A percentile compares a stretch with the other conserved stretches of the same genome.
These are phyloP conservation scores for Bergia puertoricense DNA, from an alignment of 92 coral and sea anemone species.

Conservation along the genomic window DNA sequence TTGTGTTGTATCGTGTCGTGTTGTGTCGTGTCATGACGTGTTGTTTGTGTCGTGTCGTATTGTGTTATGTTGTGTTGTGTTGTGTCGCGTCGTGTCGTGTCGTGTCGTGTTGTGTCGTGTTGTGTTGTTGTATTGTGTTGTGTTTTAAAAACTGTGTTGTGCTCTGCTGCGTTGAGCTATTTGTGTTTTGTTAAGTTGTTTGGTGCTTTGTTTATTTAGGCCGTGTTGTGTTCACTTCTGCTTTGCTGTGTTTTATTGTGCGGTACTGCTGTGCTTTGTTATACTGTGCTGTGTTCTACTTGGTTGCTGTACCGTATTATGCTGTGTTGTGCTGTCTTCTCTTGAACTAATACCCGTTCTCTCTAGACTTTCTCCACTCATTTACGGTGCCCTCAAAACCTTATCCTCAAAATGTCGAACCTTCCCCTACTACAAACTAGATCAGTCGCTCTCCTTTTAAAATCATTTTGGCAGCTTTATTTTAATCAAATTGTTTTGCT, in stretches of 20 bases:
- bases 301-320: background rate
- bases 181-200: background rate
- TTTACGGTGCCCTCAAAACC: background rate
- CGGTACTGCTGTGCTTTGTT: background rate
- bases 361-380: background rate
- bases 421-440: background rate
- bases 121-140: background rate
- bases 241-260: background rate
- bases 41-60: too few species aligned
- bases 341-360: background rate
- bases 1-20: background rate
- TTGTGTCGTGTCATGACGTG: too few species aligned
- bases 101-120: background rate
- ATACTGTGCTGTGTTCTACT: too few species aligned
- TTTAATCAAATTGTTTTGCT: background rate
- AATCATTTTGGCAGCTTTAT: background rate
- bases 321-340: background rate
- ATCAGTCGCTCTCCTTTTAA: background rate
- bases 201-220: background rate
- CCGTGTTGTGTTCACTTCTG: background rate
- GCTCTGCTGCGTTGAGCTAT: background rate
- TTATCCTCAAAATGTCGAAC: too few species aligned
- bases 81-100: background rate
- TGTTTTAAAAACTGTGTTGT: background rate
- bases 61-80: too few species aligned